Conservation (phyloP, 2,113 vertebrate genomes). For the Chamaea fasciata region DNA sequence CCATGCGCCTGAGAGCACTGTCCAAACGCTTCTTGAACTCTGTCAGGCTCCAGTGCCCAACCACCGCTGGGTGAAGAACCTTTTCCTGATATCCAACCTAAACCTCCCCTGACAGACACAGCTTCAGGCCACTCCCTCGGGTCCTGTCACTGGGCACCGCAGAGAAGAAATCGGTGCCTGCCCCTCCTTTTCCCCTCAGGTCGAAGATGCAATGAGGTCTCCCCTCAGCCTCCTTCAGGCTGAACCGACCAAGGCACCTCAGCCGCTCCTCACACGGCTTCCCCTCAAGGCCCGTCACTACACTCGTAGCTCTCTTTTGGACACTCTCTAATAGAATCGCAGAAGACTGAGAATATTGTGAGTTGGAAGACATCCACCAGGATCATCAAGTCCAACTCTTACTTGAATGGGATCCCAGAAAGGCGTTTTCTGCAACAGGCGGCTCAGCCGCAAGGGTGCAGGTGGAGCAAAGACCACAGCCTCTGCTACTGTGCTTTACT, state of each 20-base stretch:
- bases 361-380: background rate
- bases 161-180: background rate
- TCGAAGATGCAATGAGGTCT: rapidly evolving
- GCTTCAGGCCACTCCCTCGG: background rate
- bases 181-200: rapidly evolving
- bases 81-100: background rate
- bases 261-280: rapidly evolving
- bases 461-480: background rate
- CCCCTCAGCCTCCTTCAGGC: background rate
- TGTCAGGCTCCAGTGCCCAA: background rate
- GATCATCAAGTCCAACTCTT: background rate
- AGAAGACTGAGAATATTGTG: background rate
- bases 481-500: background rate
- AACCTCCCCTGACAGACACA: background rate
- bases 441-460: background rate
- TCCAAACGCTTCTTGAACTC: background rate
- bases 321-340: background rate
- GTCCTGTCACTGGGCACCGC: background rate
- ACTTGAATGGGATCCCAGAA: background rate
- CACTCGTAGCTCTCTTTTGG: background rate
- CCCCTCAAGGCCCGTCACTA: too few species aligned
- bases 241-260: background rate
- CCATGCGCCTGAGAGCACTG: background rate
- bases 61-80: too few species aligned
- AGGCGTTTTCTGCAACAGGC: background rate